Percentiles rank a stretch among this genome's conserved stretches.
Conservation (phyloP, 2,888 invertebrate genomes). For the Parelbella ahira region DNA sequence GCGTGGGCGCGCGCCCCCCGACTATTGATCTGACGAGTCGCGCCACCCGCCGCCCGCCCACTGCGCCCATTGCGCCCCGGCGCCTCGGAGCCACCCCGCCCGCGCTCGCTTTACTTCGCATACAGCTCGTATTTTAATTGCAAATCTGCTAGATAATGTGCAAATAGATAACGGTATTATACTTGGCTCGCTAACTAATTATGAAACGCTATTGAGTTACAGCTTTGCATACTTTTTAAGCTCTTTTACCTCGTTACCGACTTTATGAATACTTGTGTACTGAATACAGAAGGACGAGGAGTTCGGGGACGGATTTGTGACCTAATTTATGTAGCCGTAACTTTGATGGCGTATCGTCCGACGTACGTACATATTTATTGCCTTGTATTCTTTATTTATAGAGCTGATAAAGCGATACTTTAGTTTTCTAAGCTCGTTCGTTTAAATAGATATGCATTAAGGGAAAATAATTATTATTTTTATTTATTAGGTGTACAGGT, state of each 20-base stretch:
- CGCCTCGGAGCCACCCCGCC: conserved; percentile 35
- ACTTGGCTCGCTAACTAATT: conserved; percentile 73
- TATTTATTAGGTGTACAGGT: too few relatives aligned
- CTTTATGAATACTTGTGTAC: conserved; percentile 13
- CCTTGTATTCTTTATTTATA: neutral
- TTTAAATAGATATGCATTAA: too few relatives aligned
- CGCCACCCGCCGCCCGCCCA: conserved; percentile 38
- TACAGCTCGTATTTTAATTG: conserved; percentile 78
- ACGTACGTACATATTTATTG: conserved; percentile 8
- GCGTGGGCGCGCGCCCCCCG: conserved; percentile 71
- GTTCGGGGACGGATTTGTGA: conserved; percentile 17
- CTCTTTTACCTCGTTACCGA: conserved; percentile 19
- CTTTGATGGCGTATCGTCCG: conserved; percentile 7
- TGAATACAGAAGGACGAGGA: conserved; percentile 11
- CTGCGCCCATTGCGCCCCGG: conserved; percentile 31
- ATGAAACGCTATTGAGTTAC: conserved; percentile 63
- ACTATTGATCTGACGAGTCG: conserved; percentile 76
- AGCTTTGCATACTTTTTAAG: conserved; percentile 38
- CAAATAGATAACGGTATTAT: conserved; percentile 79
- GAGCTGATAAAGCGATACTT: too few relatives aligned
- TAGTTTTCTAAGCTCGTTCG: too few relatives aligned
- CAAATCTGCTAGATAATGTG: conserved; percentile 80
- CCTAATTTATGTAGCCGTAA: conserved; percentile 19
- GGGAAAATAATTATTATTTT: too few relatives aligned
- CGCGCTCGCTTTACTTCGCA: conserved; percentile 43